A percentile compares a stretch with the other conserved stretches of the same genome.
Evolutionary conservation across 2,888 invertebrate genomes (phyloP).

Genomic region (Mythimna impura): DNA sequence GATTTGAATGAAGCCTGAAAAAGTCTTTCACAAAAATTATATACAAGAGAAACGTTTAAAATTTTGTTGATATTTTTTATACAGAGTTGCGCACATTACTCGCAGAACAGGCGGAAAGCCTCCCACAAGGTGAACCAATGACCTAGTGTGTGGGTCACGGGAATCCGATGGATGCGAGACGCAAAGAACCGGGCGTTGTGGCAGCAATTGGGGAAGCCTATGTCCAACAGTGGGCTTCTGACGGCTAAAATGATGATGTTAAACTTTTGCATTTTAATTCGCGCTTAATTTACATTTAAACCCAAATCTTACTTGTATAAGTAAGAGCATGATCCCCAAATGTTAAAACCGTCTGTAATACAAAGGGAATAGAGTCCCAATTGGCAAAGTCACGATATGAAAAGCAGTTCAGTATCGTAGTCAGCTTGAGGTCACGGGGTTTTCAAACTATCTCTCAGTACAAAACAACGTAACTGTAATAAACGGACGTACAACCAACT

Average conservation of each 20-base stretch:
- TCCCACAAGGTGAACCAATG: too few species aligned
- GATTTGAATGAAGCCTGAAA: background rate
- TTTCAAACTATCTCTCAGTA: background rate
- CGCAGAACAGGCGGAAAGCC: too few species aligned
- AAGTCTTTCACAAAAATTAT: background rate
- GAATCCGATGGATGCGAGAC: too few species aligned
- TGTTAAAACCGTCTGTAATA: background rate
- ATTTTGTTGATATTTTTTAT: background rate
- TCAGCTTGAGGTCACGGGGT: background rate
- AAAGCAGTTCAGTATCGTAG: background rate
- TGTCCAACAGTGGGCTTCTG: too few species aligned
- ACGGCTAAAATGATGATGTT: too few species aligned
- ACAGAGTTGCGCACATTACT: too few species aligned
- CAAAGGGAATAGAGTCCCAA: constrained; percentile 10
- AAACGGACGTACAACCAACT: constrained; percentile 24
- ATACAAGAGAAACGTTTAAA: background rate
- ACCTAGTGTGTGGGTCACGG: too few species aligned
- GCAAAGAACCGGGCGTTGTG: too few species aligned
- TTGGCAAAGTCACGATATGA: background rate
- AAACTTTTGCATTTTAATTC: background rate
- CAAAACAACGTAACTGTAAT: constrained; percentile 13
- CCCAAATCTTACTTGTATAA: background rate
- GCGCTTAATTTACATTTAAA: background rate
- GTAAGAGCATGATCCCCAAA: background rate
- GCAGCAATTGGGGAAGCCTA: too few species aligned